Evolutionary conservation across 2,113 vertebrate species (phyloP).

Genomic region (Platysteira castanea): DNA sequence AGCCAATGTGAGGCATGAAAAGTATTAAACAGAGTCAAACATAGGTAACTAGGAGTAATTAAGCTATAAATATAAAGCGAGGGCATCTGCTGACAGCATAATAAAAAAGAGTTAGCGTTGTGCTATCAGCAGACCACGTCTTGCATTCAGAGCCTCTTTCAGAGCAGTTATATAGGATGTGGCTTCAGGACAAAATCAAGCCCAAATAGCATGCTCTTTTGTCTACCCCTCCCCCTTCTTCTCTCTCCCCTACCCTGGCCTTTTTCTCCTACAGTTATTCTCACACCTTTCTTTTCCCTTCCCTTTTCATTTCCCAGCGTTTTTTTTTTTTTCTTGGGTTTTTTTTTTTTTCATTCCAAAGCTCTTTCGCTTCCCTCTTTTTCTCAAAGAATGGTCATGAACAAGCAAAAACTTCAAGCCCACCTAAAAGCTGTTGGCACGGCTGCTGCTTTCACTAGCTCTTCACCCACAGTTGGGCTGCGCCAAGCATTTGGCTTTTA

Average conservation of each 20-base stretch:
- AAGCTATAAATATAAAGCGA: constrained; percentile 40
- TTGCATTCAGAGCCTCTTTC: constrained; percentile 32
- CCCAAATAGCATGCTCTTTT: neutral
- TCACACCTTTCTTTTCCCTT: neutral
- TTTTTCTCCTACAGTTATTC: neutral
- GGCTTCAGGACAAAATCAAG: constrained; percentile 42
- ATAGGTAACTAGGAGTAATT: constrained; percentile 57
- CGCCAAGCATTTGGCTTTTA: constrained; percentile 34
- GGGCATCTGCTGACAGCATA: constrained; percentile 53
- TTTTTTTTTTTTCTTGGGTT: neutral
- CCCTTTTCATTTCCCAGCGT: neutral
- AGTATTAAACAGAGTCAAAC: constrained; percentile 52
- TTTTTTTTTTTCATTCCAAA: neutral
- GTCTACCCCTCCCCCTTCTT: neutral
- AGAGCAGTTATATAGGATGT: neutral
- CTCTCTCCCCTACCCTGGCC: neutral
- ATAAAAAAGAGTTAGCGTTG: constrained; percentile 48
- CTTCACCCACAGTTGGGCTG: constrained; percentile 51
- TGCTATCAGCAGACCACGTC: constrained; percentile 48
- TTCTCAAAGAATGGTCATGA: constrained; percentile 30
- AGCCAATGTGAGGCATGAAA: constrained; percentile 62
- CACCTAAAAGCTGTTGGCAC: constrained; percentile 34
- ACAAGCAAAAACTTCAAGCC: constrained; percentile 59
- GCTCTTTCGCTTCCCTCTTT: neutral
- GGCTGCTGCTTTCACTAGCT: constrained; percentile 46